Conservation (phyloP, 2,113 vertebrate species). For the Ancistrus triradiatus region DNA sequence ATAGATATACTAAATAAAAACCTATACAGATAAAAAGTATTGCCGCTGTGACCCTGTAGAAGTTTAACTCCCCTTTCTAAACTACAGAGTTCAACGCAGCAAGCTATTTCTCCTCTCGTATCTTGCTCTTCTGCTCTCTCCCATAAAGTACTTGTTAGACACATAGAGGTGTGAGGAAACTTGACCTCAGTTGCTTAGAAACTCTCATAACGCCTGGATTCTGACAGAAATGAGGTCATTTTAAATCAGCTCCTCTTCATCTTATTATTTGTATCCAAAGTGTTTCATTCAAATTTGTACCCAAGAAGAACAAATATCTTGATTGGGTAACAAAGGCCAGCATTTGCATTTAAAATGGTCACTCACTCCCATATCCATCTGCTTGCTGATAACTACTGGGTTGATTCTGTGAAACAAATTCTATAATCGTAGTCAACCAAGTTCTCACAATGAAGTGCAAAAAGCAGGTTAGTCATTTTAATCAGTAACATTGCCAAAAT, state of each 20-base stretch:
- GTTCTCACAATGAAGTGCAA: no score
- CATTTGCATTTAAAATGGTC: slow-evolving; percentile 21
- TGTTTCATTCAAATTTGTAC: slow-evolving; percentile 15
- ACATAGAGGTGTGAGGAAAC: slow-evolving; percentile 18
- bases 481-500: no score
- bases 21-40: no score
- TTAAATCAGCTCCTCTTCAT: slow-evolving; percentile 21
- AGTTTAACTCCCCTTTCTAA: no score
- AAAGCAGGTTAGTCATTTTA: no score
- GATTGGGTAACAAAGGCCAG: slow-evolving; percentile 35
- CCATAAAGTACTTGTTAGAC: slow-evolving; percentile 4
- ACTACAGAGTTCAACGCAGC: no score
- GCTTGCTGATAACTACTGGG: neutral
- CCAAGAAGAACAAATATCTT: slow-evolving; percentile 23
- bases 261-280: neutral
- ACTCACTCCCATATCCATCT: slow-evolving; percentile 2
- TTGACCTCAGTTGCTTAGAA: slow-evolving; percentile 20
- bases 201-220: no score
- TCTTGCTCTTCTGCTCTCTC: neutral
- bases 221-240: slow-evolving; percentile 20
- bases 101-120: no score
- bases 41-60: no score
- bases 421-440: no score
- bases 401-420: no score
- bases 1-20: no score